phyloP scores from a whole-genome alignment of 2,888 invertebrate genomes.

The Eristalis pertinax region DNA sequence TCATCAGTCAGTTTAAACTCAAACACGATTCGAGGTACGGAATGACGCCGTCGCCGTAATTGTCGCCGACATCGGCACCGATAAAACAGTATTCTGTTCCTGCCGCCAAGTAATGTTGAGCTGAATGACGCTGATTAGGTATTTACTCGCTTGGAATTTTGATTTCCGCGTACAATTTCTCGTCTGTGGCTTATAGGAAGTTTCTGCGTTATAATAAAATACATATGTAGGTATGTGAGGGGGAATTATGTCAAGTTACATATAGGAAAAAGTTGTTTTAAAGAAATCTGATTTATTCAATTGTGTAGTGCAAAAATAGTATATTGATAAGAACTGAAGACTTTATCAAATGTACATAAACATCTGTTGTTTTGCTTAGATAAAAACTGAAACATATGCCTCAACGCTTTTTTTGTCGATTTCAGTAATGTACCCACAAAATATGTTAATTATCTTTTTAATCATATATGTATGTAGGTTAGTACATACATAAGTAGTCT shows the following conservation, averaged over 20 bases:
- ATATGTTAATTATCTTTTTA: too few species aligned
- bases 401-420: too few species aligned
- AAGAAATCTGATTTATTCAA: too few species aligned
- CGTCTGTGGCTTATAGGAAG: conserved; percentile 41
- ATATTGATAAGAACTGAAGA: neutral
- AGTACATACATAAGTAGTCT: too few species aligned
- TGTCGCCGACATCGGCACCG: conserved; percentile 43
- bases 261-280: conserved; percentile 21
- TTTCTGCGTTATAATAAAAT: neutral
- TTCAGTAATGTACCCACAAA: too few species aligned
- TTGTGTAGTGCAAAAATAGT: neutral
- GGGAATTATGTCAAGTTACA: conserved; percentile 22
- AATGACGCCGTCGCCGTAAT: conserved; percentile 19
- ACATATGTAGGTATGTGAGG: neutral
- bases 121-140: conserved; percentile 62
- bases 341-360: too few species aligned
- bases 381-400: neutral
- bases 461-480: too few species aligned
- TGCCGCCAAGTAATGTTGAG: conserved; percentile 48
- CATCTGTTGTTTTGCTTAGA: too few species aligned
- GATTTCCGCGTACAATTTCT: conserved; percentile 40
- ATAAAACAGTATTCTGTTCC: conserved; percentile 55
- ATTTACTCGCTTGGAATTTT: conserved; percentile 50
- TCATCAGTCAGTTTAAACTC: too few species aligned
- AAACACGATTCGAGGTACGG: too few species aligned